A percentile compares a stretch with the other conserved stretches of the same genome.
Conservation (phyloP, 2,113 vertebrate genomes). For the Scatophagus argus region DNA sequence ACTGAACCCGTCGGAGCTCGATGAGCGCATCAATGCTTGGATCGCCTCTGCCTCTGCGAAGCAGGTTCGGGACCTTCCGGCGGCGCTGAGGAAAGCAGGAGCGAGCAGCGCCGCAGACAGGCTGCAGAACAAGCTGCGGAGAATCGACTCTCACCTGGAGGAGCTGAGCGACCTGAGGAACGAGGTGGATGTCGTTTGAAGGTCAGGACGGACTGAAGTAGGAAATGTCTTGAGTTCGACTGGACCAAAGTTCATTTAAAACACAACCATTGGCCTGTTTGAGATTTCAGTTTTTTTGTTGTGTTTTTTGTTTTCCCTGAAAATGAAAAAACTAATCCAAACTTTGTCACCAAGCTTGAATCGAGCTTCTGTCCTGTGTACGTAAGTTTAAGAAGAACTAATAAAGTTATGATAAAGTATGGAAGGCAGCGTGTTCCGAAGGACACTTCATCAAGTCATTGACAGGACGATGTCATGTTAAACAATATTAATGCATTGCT, state of each 20-base stretch:
- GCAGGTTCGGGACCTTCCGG: slow-evolving; percentile 5
- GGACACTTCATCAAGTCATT: not conserved
- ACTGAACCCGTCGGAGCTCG: not conserved
- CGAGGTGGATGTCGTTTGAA: not conserved
- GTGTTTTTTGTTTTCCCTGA: not conserved
- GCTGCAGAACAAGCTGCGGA: slow-evolving; percentile 40
- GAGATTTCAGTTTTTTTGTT: not conserved
- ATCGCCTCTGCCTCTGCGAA: rapidly evolving
- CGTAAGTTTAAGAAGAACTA: no score
- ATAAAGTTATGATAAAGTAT: not conserved
- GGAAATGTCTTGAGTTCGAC: not conserved
- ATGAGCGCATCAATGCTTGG: not conserved
- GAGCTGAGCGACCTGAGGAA: not conserved
- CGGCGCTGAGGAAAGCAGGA: rapidly evolving
- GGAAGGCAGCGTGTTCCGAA: not conserved
- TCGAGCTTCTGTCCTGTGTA: not conserved
- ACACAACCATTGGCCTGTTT: not conserved
- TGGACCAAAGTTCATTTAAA: not conserved
- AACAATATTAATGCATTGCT: no score
- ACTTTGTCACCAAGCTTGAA: not conserved
- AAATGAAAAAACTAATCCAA: not conserved
- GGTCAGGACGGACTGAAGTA: rapidly evolving
- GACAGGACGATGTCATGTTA: no score
- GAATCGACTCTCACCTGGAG: not conserved
- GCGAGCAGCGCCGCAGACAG: rapidly evolving